phyloP scores from a whole-genome alignment of 2,888 invertebrate species.

The Cantharis flavilabris region DNA sequence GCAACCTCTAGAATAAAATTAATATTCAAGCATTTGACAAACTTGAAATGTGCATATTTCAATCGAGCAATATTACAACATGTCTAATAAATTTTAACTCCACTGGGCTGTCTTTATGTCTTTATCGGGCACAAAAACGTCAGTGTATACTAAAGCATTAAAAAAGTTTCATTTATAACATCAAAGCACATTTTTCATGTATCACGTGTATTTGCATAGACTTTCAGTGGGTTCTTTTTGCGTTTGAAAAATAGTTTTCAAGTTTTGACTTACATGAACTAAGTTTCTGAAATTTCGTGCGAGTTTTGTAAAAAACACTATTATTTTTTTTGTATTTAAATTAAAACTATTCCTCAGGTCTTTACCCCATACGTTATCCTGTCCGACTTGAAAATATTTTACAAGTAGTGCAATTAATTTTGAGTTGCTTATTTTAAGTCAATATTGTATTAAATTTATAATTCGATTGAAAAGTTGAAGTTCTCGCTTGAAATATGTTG shows the following conservation, averaged over 20 bases:
- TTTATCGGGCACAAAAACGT: background rate
- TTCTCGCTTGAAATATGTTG: background rate
- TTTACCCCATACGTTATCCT: background rate
- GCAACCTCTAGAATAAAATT: background rate
- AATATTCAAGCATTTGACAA: slow-evolving; percentile 1
- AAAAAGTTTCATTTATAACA: background rate
- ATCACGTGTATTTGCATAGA: background rate
- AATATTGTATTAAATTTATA: background rate
- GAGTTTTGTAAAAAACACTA: no score
- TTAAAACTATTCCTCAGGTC: background rate
- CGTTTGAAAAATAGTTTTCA: background rate
- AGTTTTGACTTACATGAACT: background rate
- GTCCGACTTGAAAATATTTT: background rate
- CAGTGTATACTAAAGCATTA: background rate
- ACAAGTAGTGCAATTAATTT: background rate
- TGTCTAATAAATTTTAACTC: background rate
- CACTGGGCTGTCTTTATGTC: background rate
- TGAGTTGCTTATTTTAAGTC: background rate
- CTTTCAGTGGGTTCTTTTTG: background rate
- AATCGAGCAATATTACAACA: background rate
- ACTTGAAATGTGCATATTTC: background rate
- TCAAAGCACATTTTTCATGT: background rate
- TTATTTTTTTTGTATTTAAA: no score
- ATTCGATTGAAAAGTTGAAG: background rate
- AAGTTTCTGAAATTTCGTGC: background rate